Percentiles rank a stretch among this genome's conserved stretches.
phyloP scores from a whole-genome alignment of 2,113 vertebrate genomes.

The Neotragus moschatus region DNA sequence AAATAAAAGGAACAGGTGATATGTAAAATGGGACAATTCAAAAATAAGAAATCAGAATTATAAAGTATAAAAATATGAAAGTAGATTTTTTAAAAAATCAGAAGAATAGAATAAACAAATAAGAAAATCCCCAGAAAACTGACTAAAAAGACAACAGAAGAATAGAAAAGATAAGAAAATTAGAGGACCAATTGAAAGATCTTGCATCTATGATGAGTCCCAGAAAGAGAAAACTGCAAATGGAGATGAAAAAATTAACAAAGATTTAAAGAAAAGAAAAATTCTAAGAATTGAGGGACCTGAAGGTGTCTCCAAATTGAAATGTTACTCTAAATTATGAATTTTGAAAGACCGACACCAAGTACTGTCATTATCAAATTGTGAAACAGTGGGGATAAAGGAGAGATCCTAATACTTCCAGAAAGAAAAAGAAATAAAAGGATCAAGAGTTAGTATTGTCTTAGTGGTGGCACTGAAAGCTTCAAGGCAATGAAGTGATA shows the following conservation, averaged over 20 bases:
- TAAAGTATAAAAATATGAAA: constrained; percentile 2
- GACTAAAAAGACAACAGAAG: neutral
- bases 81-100: neutral
- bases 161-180: constrained; percentile 9
- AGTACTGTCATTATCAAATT: neutral
- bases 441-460: neutral
- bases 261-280: neutral
- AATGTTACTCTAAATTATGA: neutral
- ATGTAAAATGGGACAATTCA: neutral
- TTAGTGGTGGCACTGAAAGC: neutral
- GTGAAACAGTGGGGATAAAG: neutral
- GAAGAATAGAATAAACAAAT: neutral
- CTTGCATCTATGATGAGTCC: neutral
- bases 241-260: neutral
- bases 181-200: neutral
- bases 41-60: constrained; percentile 8
- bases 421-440: neutral
- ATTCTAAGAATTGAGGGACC: neutral
- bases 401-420: neutral
- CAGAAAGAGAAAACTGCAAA: constrained; percentile 3
- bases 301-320: neutral
- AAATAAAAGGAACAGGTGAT: neutral
- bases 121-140: constrained; percentile 4
- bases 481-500: neutral
- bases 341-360: neutral